Percentiles rank a stretch among this genome's conserved stretches.
Evolutionary conservation across 2,797 vertebrate species (phyloP).

Genomic region (Syngnathus acus): DNA sequence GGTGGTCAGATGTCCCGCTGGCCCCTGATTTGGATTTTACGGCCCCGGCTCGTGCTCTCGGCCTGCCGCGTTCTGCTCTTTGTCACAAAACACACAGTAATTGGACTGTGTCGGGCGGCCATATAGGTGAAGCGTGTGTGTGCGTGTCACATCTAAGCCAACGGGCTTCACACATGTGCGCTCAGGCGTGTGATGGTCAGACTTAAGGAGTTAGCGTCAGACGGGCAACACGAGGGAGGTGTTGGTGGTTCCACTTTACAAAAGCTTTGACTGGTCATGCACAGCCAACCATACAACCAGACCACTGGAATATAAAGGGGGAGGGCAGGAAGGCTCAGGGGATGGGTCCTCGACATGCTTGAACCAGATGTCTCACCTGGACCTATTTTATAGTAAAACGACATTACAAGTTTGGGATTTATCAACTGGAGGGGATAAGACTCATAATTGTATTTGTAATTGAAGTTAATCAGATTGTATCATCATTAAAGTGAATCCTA

Average conservation of each 20-base stretch:
- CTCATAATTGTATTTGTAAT: too few species aligned
- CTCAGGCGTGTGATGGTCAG: slow-evolving; percentile 67
- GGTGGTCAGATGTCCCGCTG: slow-evolving; percentile 62
- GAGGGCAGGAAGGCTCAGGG: neutral
- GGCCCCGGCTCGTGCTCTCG: slow-evolving; percentile 47
- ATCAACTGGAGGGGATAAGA: too few species aligned
- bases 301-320: neutral
- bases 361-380: slow-evolving; percentile 19
- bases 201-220: slow-evolving; percentile 68
- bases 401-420: neutral
- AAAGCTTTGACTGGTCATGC: slow-evolving; percentile 57
- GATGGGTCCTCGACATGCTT: neutral
- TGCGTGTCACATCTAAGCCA: slow-evolving; percentile 60
- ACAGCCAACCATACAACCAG: slow-evolving; percentile 34
- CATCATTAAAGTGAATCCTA: too few species aligned
- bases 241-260: neutral
- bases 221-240: slow-evolving; percentile 53
- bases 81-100: slow-evolving; percentile 75
- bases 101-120: slow-evolving; percentile 61
- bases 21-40: slow-evolving; percentile 63
- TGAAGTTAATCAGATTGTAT: too few species aligned
- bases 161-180: slow-evolving; percentile 70
- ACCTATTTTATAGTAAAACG: neutral
- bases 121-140: slow-evolving; percentile 35
- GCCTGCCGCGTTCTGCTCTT: slow-evolving; percentile 73